phyloP scores from a whole-genome alignment of 1,140 invertebrate genomes.

The Manduca sexta region DNA sequence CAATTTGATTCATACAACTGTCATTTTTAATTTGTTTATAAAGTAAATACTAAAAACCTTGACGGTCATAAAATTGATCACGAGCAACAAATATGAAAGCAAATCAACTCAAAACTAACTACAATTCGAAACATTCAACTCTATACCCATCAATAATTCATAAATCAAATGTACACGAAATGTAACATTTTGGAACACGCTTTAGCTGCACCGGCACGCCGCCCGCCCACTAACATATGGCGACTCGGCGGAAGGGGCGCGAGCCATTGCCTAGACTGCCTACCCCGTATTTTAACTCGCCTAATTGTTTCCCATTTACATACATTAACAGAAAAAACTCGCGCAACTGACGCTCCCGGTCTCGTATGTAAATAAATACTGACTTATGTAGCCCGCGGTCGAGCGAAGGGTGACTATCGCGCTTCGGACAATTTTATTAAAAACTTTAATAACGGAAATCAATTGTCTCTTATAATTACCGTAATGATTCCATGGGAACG shows the following conservation, averaged over 20 bases:
- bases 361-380: conserved; percentile 64
- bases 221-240: conserved; percentile 62
- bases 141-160: too few relatives aligned
- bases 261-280: conserved; percentile 63
- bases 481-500: conserved; percentile 22
- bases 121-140: too few relatives aligned
- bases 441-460: conserved; percentile 59
- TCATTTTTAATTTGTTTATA: too few relatives aligned
- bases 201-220: conserved; percentile 13
- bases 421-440: conserved; percentile 42
- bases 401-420: conserved; percentile 39
- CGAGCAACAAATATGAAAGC: too few relatives aligned
- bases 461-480: conserved; percentile 48
- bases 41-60: too few relatives aligned
- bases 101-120: too few relatives aligned
- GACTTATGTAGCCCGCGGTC: conserved; percentile 40
- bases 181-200: background rate
- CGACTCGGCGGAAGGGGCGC: conserved; percentile 47
- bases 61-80: too few relatives aligned
- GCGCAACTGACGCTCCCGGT: conserved; percentile 54
- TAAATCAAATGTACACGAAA: too few relatives aligned
- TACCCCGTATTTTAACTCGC: conserved; percentile 70
- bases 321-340: conserved; percentile 65
- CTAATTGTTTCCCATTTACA: conserved; percentile 73
- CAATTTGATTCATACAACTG: too few relatives aligned